A percentile compares a stretch with the other conserved stretches of the same genome.
phyloP scores from a whole-genome alignment of 1,140 invertebrate genomes.

The Camponotus pennsylvanicus region DNA sequence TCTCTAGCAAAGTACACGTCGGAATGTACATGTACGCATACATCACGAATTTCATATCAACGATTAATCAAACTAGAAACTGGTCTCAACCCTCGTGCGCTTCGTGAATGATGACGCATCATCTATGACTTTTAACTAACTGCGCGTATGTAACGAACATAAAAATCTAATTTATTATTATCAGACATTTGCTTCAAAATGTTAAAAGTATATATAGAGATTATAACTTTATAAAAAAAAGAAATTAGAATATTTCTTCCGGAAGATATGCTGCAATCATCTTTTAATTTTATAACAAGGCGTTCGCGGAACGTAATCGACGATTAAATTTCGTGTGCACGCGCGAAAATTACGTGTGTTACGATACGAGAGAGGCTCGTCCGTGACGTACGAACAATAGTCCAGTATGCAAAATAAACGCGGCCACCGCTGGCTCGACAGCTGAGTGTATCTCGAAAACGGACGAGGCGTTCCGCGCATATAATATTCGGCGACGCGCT shows the following conservation, averaged over 20 bases:
- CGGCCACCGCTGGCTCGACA: conserved; percentile 48
- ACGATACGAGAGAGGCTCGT: conserved; percentile 40
- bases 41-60: conserved; percentile 28
- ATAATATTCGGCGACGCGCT: conserved; percentile 56
- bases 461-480: conserved; percentile 51
- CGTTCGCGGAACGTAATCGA: conserved; percentile 8
- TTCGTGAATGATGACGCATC: conserved; percentile 8
- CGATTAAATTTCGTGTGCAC: conserved; percentile 20
- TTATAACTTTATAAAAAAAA: not conserved
- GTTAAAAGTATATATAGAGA: not conserved
- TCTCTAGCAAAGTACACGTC: not conserved
- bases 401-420: conserved; percentile 60
- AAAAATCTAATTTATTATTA: conserved; percentile 24
- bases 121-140: not conserved
- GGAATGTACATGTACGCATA: conserved; percentile 3
- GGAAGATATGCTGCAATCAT: not conserved
- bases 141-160: not conserved
- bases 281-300: not conserved
- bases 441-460: conserved; percentile 61
- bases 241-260: not conserved
- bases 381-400: conserved; percentile 56
- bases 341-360: conserved; percentile 50
- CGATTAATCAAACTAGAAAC: conserved; percentile 42
- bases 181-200: not conserved
- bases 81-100: conserved; percentile 18